These are phyloP conservation scores for Emydoidea blandingii DNA, from an alignment of 2,797 vertebrate genomes.

Conservation along the genomic window DNA sequence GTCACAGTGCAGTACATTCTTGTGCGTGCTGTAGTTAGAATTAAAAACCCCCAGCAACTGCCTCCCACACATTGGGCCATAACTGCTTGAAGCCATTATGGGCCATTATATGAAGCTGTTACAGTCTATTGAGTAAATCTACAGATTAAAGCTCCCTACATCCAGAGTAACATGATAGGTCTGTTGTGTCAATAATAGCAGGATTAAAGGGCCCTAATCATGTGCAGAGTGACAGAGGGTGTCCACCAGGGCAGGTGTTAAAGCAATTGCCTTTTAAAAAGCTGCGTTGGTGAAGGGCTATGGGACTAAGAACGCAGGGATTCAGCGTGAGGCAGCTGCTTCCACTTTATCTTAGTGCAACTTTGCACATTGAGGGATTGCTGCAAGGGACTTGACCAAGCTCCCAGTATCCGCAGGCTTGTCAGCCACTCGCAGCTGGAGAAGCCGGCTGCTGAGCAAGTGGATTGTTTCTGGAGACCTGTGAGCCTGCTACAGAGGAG, in stretches of 20 bases:
- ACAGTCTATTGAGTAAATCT: slow-evolving; percentile 69
- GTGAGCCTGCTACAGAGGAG: background rate
- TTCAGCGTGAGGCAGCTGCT: background rate
- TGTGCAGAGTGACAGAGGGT: background rate
- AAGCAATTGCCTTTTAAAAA: background rate
- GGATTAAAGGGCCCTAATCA: slow-evolving; percentile 47
- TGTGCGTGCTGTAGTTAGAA: background rate
- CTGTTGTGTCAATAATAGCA: slow-evolving; percentile 56
- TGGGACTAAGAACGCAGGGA: background rate
- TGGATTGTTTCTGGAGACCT: fast-evolving
- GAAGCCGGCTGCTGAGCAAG: background rate
- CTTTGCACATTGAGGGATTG: background rate
- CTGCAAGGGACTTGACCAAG: background rate
- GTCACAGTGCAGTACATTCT: fast-evolving
- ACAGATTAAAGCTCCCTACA: slow-evolving; percentile 69
- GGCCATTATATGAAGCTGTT: slow-evolving; percentile 24
- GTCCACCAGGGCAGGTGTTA: background rate
- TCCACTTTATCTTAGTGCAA: background rate
- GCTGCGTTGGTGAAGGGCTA: background rate
- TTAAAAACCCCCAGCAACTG: slow-evolving; percentile 4
- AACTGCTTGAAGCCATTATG: slow-evolving; percentile 25
- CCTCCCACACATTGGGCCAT: slow-evolving; percentile 27
- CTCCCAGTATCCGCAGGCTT: background rate
- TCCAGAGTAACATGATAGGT: slow-evolving; percentile 60
- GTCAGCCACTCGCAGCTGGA: background rate